Evolutionary conservation across 64 coral and sea anemone genomes (phyloP), one percentile per base, ranked within the genome.

Genomic region (Actinia tenebrosa): DNA sequence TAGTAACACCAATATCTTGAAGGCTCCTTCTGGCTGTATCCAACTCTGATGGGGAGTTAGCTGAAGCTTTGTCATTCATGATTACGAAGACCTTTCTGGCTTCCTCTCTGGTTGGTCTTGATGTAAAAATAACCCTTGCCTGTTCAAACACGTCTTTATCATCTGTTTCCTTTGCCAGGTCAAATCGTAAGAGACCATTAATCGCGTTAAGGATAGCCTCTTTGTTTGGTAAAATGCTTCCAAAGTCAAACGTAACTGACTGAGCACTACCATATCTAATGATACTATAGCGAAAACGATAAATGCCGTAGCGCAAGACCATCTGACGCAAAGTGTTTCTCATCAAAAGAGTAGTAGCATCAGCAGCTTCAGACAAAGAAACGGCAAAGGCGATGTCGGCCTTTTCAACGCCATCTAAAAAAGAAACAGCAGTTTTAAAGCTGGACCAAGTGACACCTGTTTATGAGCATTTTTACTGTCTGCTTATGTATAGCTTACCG

Each of bases 341-440:
- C 78, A 91, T 91, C 44, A 91, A 59, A 10, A 20, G 45, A 26
- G 64, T 82, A 44, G 77, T 71, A 3, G 18, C 3, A 3, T 75
- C 47, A 25, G 60, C 43, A 45, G 60, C 20, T 11, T 5, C 44
- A 10, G 85, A 87, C 19, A 64, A 25, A 5, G 90, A 79, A 20
- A 92, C 44, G 7, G 85, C 86, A 22, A 92, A 92, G 8, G 60
- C 85, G 55, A 92, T 71, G 50, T 92, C 90, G 18, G 86, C 80
- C 4, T 56, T 10, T 1, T 61, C 72, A 7, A 83, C 30, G 3
- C 52, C 50, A 62, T 85, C 90, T 85, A 26, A 61, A 85, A 59
- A 17, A 10, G 54, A 63, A n/a, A 62, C 26, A 85, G 30, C 71
- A 11, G 2, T 42, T 75, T 75, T 75, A 75, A 50, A 50, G 47